phyloP scores from a whole-genome alignment of 2,888 invertebrate genomes.

The Aspidapion aeneum region DNA sequence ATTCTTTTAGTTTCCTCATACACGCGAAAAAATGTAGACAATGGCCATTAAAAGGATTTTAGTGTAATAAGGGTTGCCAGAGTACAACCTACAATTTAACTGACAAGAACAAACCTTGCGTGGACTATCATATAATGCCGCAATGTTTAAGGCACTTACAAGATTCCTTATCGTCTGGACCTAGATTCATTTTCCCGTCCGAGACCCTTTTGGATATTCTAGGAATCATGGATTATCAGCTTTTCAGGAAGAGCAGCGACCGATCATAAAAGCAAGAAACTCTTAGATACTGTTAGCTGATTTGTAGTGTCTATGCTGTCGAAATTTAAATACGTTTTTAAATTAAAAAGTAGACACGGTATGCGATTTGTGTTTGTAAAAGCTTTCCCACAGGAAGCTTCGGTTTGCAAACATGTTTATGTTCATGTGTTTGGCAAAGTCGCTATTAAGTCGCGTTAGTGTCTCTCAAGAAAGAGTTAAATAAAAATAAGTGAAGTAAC shows the following conservation, averaged over 20 bases:
- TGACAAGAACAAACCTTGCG: background rate
- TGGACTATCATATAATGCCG: slow-evolving; percentile 19
- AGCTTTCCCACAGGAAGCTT: too few species aligned
- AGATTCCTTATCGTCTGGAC: slow-evolving; percentile 3
- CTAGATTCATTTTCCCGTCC: background rate
- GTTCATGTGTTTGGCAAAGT: too few species aligned
- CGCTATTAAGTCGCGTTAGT: too few species aligned
- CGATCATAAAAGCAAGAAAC: background rate
- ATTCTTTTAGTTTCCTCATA: too few species aligned
- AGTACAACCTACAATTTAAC: slow-evolving; percentile 15
- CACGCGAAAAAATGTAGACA: slow-evolving; percentile 1
- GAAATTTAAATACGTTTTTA: too few species aligned
- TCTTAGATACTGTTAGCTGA: background rate
- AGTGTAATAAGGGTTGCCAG: slow-evolving; percentile 28
- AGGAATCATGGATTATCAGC: background rate
- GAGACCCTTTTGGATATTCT: background rate
- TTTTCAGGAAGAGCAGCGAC: background rate
- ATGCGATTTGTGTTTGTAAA: too few species aligned
- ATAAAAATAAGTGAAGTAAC: too few species aligned
- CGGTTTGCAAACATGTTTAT: too few species aligned
- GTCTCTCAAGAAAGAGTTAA: too few species aligned
- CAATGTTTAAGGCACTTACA: slow-evolving; percentile 22
- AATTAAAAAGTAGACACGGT: too few species aligned
- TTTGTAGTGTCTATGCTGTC: too few species aligned
- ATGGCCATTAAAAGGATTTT: slow-evolving; percentile 36